These are phyloP conservation scores for Plagiodera versicolora DNA, from an alignment of 2,888 invertebrate species.

Conservation along the genomic window DNA sequence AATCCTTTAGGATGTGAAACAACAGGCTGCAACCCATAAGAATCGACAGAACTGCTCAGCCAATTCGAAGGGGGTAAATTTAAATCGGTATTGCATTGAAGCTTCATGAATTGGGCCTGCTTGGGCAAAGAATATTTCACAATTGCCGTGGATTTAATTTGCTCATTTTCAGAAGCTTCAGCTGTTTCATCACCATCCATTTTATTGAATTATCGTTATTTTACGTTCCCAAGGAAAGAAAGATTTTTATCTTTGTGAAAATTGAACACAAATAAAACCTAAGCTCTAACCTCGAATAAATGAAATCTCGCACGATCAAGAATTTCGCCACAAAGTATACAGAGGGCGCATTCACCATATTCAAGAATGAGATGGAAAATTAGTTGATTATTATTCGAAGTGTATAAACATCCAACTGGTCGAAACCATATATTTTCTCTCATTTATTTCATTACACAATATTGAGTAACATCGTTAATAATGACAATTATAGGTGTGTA, in stretches of 20 bases:
- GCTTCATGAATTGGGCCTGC: conserved; percentile 74
- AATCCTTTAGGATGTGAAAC: conserved; percentile 73
- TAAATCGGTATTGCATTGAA: conserved; percentile 85
- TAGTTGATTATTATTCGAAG: no score
- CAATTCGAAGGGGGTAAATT: conserved; percentile 90
- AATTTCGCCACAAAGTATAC: no score
- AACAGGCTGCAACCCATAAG: conserved; percentile 78
- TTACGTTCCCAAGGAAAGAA: not conserved
- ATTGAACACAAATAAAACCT: no score
- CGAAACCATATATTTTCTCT: no score
- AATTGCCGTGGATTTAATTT: conserved; percentile 82
- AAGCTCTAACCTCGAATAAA: no score
- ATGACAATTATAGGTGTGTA: no score
- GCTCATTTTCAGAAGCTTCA: conserved; percentile 37
- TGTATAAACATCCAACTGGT: no score
- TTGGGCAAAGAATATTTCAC: conserved; percentile 82
- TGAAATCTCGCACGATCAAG: no score
- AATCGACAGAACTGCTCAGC: conserved; percentile 77
- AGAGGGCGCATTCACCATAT: no score
- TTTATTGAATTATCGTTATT: not conserved
- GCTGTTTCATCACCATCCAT: conserved; percentile 26
- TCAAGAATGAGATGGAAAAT: no score
- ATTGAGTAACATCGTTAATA: no score
- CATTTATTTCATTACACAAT: no score
- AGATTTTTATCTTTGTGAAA: not conserved